Evolutionary conservation across 1,140 invertebrate species (phyloP).

Genomic region (Formica exsecta): DNA sequence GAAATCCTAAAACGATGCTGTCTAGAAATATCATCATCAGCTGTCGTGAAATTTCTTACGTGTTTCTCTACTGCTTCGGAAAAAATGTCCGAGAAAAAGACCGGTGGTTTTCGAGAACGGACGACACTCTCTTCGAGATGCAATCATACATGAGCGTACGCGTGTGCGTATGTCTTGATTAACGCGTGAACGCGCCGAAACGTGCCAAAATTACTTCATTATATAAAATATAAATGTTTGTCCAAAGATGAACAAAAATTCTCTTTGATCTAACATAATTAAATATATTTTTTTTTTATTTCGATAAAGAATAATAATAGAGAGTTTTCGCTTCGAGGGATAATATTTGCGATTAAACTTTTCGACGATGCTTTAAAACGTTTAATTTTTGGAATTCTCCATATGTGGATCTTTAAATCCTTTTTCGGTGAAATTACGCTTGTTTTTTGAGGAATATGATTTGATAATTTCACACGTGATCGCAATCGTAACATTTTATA

Average conservation of each 20-base stretch:
- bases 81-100: not conserved
- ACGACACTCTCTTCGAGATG: not conserved
- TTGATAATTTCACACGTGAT: too few species aligned
- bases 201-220: slow-evolving; percentile 11
- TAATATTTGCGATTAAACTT: slow-evolving; percentile 7
- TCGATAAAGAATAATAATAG: not conserved
- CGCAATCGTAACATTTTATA: too few species aligned
- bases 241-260: not conserved
- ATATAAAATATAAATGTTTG: not conserved
- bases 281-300: not conserved
- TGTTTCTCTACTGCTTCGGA: not conserved
- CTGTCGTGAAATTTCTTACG: slow-evolving; percentile 27
- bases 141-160: too few species aligned
- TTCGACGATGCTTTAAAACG: not conserved
- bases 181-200: slow-evolving; percentile 54
- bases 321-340: not conserved
- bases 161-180: slow-evolving; percentile 12
- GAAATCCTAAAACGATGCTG: slow-evolving; percentile 11
- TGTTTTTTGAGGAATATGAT: too few species aligned
- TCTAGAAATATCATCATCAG: slow-evolving; percentile 22
- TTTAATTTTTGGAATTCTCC: not conserved
- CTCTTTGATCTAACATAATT: not conserved
- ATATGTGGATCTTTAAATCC: too few species aligned
- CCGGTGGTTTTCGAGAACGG: not conserved
- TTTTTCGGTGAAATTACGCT: too few species aligned